A percentile compares a stretch with the other conserved stretches of the same genome.
Evolutionary conservation across 2,888 invertebrate species (phyloP).

Genomic region (Hirtodrosophila confusa): DNA sequence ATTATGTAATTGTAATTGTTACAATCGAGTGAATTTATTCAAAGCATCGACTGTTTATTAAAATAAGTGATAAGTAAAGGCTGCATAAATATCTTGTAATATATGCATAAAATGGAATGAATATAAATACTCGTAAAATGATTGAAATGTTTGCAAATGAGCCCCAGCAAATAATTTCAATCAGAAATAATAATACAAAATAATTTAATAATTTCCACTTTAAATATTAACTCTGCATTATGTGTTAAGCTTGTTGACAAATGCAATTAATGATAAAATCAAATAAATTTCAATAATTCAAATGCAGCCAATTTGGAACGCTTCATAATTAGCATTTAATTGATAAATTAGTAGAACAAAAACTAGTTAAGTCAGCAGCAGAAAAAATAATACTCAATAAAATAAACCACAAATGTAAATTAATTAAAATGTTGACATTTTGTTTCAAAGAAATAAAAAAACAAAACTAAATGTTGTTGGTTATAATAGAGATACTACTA

Average conservation of each 20-base stretch:
- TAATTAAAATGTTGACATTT: conserved; percentile 56
- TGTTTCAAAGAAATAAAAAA: conserved; percentile 33
- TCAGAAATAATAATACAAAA: conserved; percentile 6
- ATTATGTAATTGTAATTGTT: conserved; percentile 11
- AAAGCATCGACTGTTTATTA: conserved; percentile 52
- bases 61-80: conserved; percentile 55
- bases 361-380: no score
- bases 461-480: conserved; percentile 42
- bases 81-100: conserved; percentile 40
- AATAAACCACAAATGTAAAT: conserved; percentile 30
- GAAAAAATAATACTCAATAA: no score
- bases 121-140: conserved; percentile 19
- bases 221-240: conserved; percentile 5
- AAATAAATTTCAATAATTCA: background rate
- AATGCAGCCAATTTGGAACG: conserved; percentile 25
- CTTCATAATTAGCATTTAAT: conserved; percentile 40
- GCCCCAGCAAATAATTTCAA: conserved; percentile 75
- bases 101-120: conserved; percentile 8
- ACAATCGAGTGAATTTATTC: conserved; percentile 28
- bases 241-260: conserved; percentile 15
- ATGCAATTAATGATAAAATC: background rate
- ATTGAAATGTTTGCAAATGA: conserved; percentile 67
- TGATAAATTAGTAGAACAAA: conserved; percentile 13
- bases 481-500: conserved; percentile 22
- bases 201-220: background rate